Evolutionary conservation across 53 echinoderm and acorn worm species (phyloP), one percentile per base, ranked within the genome.

Genomic region (Astropecten irregularis): DNA sequence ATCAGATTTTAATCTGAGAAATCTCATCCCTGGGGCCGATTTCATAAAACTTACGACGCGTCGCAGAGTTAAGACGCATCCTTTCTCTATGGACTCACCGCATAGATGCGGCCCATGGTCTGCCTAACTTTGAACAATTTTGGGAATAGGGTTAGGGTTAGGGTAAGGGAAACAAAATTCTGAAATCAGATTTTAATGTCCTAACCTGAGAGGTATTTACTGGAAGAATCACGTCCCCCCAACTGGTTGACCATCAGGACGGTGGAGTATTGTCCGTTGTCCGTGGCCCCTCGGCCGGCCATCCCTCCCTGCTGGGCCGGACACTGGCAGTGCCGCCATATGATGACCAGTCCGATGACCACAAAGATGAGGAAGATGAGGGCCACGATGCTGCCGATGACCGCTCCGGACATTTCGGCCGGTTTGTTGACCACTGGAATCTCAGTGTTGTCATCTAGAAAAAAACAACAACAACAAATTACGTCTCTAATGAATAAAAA

Each of bases 241-340:
- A 95, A 93, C 55, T 95, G 95, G 72, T 95, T 95, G 32, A 95
- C 74, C 82, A 93, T 90, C 36, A 95, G 76, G 10, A 93, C 90
- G 1, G 90, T 91, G 59, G 92, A 92, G 83, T 83, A 85, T 81
- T 84, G 60, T 49, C 81, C 77, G n/a, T 90, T 83, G 35, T 95
- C 91, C 5, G 44, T 53, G 2, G 56, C 54, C 10, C 81, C 63
- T 13, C 89, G 27, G 69, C 74, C 71, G 20, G 64, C 56, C 39
- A 55, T 38, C 65, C 28, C 71, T 64, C 56, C 67, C 28, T 74
- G 61, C 57, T 88, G 86, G 47, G 85, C 69, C 15, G 74, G 76
- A 83, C 89, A 85, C 2, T 89, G 90, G 28, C 90, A 83, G 27
- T 89, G 86, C 1, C 89, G 63, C 62, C 86, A 92, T 53, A 95